A percentile compares a stretch with the other conserved stretches of the same genome.
Conservation (phyloP, 2,888 invertebrate species). For the Amiota mariae region DNA sequence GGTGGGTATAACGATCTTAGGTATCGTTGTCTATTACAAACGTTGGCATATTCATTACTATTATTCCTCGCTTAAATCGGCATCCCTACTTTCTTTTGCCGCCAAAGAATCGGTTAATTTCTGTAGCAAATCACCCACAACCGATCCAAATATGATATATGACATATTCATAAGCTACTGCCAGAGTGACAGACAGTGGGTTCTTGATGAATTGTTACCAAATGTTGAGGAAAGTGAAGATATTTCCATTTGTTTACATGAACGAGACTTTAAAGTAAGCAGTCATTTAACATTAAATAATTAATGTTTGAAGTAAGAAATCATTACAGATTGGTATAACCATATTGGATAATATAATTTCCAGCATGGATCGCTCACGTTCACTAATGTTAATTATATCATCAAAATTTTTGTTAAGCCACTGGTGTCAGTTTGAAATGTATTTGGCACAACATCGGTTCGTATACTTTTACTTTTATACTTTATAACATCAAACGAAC, state of each 20-base stretch:
- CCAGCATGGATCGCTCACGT: conserved; percentile 80
- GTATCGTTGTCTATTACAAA: conserved; percentile 73
- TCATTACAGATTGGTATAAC: conserved; percentile 77
- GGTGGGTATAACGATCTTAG: conserved; percentile 48
- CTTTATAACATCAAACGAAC: conserved; percentile 23
- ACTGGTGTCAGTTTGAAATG: conserved; percentile 85
- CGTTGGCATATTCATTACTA: conserved; percentile 77
- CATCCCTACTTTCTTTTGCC: conserved; percentile 76
- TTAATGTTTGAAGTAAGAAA: neutral
- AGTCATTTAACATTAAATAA: conserved; percentile 46
- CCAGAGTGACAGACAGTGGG: conserved; percentile 79
- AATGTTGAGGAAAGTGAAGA: conserved; percentile 77
- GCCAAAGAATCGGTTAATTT: conserved; percentile 72
- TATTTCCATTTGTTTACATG: conserved; percentile 80
- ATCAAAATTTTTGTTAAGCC: conserved; percentile 78
- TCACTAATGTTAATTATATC: conserved; percentile 80
- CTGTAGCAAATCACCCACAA: conserved; percentile 54
- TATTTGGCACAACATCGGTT: conserved; percentile 80
- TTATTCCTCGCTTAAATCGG: conserved; percentile 77
- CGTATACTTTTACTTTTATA: neutral
- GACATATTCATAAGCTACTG: conserved; percentile 83
- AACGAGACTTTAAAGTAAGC: conserved; percentile 80
- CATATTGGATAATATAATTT: conserved; percentile 82
- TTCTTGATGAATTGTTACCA: conserved; percentile 78
- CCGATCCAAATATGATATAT: conserved; percentile 73